Evolutionary conservation across 2,113 vertebrate genomes (phyloP).

Genomic region (Platysteira castanea): DNA sequence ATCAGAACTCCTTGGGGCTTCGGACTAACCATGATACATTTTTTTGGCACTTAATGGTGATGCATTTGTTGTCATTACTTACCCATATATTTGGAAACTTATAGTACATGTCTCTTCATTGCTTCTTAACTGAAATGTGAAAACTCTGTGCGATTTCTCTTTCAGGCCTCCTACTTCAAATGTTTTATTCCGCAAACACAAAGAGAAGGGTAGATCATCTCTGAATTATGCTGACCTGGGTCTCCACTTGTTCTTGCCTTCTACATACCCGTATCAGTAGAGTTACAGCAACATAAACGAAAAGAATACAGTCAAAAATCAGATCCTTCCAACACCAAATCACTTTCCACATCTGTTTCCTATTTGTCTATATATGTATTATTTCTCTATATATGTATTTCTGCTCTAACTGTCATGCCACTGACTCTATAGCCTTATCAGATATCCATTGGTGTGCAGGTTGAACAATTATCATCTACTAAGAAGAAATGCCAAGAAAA

Average conservation of each 20-base stretch:
- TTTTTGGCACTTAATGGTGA: background rate
- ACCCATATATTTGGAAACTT: slow-evolving; percentile 7
- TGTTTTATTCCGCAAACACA: background rate
- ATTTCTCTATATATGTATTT: too few relatives aligned
- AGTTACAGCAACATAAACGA: slow-evolving; percentile 24
- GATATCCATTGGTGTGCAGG: background rate
- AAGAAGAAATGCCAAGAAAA: slow-evolving; percentile 22
- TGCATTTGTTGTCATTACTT: background rate
- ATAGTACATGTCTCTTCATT: background rate
- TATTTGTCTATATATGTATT: too few relatives aligned
- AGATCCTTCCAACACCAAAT: slow-evolving; percentile 15
- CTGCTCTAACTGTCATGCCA: slow-evolving; percentile 17
- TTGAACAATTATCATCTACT: background rate
- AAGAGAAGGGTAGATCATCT: background rate
- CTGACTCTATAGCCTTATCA: slow-evolving; percentile 44
- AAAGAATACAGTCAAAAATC: slow-evolving; percentile 36
- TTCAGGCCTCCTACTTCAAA: background rate
- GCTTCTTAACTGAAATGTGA: background rate
- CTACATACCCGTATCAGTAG: background rate
- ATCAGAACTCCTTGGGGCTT: background rate
- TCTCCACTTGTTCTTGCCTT: background rate
- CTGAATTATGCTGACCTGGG: background rate
- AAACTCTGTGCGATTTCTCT: slow-evolving; percentile 29
- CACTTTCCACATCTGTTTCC: slow-evolving; percentile 41
- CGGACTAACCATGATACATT: background rate